A percentile compares a stretch with the other conserved stretches of the same genome.
Conservation (phyloP, 1,140 invertebrate genomes). For the Cecropterus lyciades region DNA sequence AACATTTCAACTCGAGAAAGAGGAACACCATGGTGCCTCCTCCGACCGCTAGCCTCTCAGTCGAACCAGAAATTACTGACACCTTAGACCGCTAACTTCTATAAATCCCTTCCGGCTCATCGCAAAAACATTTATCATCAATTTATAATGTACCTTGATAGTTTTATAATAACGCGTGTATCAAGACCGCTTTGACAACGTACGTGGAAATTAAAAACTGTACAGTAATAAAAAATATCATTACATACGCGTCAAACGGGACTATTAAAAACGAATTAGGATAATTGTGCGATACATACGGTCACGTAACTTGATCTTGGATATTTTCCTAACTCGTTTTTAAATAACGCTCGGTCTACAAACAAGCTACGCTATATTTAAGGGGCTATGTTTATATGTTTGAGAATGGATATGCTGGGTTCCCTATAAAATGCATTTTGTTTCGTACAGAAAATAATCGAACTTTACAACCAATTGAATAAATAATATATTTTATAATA, state of each 20-base stretch:
- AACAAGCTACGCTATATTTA: too few relatives aligned
- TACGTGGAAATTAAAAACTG: conserved; percentile 24
- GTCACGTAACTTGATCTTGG: conserved; percentile 2
- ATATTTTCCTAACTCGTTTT: background rate
- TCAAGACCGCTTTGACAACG: conserved; percentile 3
- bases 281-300: conserved; percentile 13
- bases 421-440: too few relatives aligned
- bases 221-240: conserved; percentile 18
- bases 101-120: background rate
- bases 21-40: too few relatives aligned
- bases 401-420: too few relatives aligned
- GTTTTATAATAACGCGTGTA: conserved; percentile 29
- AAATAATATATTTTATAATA: too few relatives aligned
- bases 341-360: background rate
- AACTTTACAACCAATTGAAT: too few relatives aligned
- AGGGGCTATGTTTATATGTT: too few relatives aligned
- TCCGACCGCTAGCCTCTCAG: too few relatives aligned
- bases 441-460: too few relatives aligned
- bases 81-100: background rate
- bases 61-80: too few relatives aligned
- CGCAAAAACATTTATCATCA: conserved; percentile 21
- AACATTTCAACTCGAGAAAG: too few relatives aligned
- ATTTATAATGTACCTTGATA: conserved; percentile 27
- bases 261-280: conserved; percentile 30
- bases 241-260: conserved; percentile 1